Evolutionary conservation across 2,797 vertebrate genomes (phyloP).

Genomic region (Sylvia borin): DNA sequence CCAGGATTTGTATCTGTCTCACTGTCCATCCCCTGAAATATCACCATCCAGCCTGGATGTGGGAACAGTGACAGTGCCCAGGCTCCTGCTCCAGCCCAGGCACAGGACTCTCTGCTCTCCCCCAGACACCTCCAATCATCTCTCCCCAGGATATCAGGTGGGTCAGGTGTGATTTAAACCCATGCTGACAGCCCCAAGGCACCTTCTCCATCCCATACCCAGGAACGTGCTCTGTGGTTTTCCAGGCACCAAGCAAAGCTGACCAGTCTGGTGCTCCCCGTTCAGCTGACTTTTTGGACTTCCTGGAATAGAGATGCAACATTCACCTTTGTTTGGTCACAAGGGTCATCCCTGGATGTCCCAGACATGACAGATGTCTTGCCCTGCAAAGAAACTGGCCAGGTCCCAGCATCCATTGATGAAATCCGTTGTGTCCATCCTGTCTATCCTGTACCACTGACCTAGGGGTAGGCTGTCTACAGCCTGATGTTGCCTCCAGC

Average conservation of each 20-base stretch:
- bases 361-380: background rate
- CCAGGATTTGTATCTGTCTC: background rate
- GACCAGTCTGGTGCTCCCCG: background rate
- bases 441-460: background rate
- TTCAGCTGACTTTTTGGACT: background rate
- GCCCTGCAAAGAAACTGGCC: background rate
- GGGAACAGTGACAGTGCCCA: background rate
- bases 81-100: background rate
- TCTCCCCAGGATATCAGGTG: background rate
- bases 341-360: background rate
- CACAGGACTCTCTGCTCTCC: background rate
- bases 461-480: background rate
- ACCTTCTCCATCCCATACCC: background rate
- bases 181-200: background rate
- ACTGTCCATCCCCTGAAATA: background rate
- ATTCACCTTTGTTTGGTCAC: background rate
- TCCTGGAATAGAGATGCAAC: accelerated
- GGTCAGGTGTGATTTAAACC: background rate
- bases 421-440: accelerated
- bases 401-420: background rate
- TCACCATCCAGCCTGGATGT: accelerated
- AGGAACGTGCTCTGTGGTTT: background rate
- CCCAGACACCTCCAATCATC: background rate
- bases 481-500: background rate
- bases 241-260: too few relatives aligned